Conservation (phyloP, 2,888 invertebrate genomes). For the Baronia brevicornis region DNA sequence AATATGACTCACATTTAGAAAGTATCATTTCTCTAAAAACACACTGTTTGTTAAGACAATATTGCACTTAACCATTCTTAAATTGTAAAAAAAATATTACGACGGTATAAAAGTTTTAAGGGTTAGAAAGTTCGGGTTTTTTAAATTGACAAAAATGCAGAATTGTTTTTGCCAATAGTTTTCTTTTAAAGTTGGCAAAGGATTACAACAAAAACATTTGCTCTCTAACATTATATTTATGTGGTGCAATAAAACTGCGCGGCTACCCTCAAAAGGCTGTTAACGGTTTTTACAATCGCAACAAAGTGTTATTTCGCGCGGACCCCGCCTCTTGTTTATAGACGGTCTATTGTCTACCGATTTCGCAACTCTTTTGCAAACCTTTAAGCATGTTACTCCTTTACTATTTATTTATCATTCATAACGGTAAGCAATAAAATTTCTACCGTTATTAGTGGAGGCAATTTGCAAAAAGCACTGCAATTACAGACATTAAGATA, state of each 20-base stretch:
- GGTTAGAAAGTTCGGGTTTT: no score
- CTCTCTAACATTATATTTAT: constrained; percentile 28
- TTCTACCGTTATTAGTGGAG: constrained; percentile 29
- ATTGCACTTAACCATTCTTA: no score
- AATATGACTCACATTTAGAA: no score
- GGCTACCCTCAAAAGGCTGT: constrained; percentile 31
- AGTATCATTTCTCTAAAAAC: no score
- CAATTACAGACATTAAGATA: background rate
- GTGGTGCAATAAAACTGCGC: constrained; percentile 45
- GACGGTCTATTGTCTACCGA: constrained; percentile 34
- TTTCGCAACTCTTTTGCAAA: constrained; percentile 42
- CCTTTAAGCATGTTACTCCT: constrained; percentile 28
- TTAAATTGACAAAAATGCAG: no score
- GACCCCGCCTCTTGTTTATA: constrained; percentile 29
- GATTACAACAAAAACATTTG: constrained; percentile 10
- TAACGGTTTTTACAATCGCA: constrained; percentile 34
- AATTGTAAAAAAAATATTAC: no score
- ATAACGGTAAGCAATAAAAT: constrained; percentile 35
- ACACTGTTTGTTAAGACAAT: no score
- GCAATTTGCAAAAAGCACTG: constrained; percentile 8
- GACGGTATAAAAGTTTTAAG: no score
- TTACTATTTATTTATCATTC: constrained; percentile 19
- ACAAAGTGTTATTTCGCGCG: constrained; percentile 16
- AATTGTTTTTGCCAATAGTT: constrained; percentile 9
- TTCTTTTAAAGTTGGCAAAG: constrained; percentile 6